A percentile compares a stretch with the other conserved stretches of the same genome.
Conservation (phyloP, 2,113 vertebrate genomes). For the Triplophysa dalaica region DNA sequence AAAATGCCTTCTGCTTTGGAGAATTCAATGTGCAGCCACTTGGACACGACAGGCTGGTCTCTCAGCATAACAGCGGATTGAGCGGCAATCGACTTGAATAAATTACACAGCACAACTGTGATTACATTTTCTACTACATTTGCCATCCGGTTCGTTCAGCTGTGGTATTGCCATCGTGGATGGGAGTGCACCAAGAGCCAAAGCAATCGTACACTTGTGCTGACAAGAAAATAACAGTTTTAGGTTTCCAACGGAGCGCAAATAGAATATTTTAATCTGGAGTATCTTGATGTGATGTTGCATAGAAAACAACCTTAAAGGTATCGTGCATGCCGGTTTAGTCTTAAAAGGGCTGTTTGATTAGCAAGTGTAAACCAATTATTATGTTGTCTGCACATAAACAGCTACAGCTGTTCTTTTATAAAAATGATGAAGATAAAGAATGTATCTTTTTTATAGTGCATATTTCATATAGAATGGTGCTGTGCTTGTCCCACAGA, state of each 20-base stretch:
- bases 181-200: conserved; percentile 15
- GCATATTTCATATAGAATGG: no score
- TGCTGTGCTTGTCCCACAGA: no score
- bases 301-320: conserved; percentile 19
- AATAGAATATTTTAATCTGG: conserved; percentile 41
- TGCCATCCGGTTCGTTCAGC: conserved; percentile 39
- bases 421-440: background rate
- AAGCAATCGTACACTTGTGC: conserved; percentile 44
- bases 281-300: conserved; percentile 1
- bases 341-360: conserved; percentile 9
- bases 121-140: conserved; percentile 52
- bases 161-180: conserved; percentile 14
- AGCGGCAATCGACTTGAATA: conserved; percentile 44
- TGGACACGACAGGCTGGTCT: conserved; percentile 19
- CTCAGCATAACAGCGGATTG: conserved; percentile 16
- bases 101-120: conserved; percentile 48
- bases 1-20: conserved; percentile 6
- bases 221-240: conserved; percentile 54
- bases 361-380: conserved; percentile 9
- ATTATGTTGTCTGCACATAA: conserved; percentile 13
- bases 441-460: background rate
- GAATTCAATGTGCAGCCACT: conserved; percentile 31
- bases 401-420: background rate
- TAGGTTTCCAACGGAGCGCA: conserved; percentile 36
- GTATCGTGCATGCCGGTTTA: conserved; percentile 4